Base-by-base conservation (phyloP, 2,888 invertebrate genomes). In the Plagiodera versicolora region DNA sequence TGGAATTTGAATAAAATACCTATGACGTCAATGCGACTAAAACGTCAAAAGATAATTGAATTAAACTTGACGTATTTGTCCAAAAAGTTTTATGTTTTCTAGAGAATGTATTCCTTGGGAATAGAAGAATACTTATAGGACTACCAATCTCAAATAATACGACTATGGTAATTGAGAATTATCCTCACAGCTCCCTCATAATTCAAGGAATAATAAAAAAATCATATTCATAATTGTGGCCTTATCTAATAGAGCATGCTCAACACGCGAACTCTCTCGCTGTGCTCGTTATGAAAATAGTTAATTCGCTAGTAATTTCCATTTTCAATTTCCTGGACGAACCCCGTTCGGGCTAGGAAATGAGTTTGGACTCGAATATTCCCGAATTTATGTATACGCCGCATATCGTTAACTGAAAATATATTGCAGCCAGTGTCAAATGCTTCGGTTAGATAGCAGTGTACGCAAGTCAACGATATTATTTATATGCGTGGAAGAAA, bases 361-460 rank as follows among this genome's bases (percentile, higher is more conserved):
- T 39, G 39, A 39, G 39, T 39, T 39, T 14, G 14, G 10, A 8
- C 4, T 4, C n/a, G 39, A 39, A 39, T 39, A 39, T 39, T 14
- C 39, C n/a, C 3, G 11, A n/a, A 39, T 39, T 39, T 39, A 39
- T 39, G n/a, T 3, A 14, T 39, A 14, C 14, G 4, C 39, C 39
- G 39, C 39, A 39, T 39, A 39, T 14, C n/a, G 39, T 39, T 39
- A n/a, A n/a, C n/a, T 14, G 10, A 14, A 39, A 14, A 39, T 10
- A n/a, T 39, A 39, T 39, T 14, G 14, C 39, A 14, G 39, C 14
- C n/a, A n/a, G 39, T n/a, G 53, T 53, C 44, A 53, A 53, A 39
- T 53, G 53, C 28, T 44, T 44, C 8, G 14, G 16, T 3, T 39
- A 53, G 53, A 53, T 53, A 45, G 20, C 44, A 53, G 44, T 45